Conservation (phyloP, 2,797 vertebrate genomes). For the Crax fasciolata region DNA sequence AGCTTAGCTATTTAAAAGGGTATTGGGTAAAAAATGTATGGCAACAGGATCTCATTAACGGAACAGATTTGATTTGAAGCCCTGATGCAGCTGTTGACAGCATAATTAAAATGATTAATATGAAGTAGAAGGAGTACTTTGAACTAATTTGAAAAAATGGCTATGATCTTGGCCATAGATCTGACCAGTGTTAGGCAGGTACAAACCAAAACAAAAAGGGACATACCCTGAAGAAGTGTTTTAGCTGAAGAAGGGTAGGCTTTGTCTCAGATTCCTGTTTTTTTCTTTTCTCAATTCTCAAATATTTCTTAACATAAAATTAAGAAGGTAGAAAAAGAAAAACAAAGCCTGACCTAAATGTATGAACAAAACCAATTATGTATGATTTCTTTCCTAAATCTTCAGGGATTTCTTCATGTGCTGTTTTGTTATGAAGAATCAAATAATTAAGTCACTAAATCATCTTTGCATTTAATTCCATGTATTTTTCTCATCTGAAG, state of each 20-base stretch:
- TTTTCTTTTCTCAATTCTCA: background rate
- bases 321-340: background rate
- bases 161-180: conserved; percentile 49
- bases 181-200: conserved; percentile 30
- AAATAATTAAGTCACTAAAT: conserved; percentile 1
- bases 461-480: background rate
- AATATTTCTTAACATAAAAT: background rate
- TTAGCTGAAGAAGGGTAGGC: background rate
- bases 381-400: background rate
- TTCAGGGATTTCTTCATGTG: background rate
- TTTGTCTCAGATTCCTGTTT: background rate
- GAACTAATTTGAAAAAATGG: conserved; percentile 75
- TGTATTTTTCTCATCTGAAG: conserved; percentile 5
- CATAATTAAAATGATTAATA: conserved; percentile 84
- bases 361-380: background rate
- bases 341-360: background rate
- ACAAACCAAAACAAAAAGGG: background rate
- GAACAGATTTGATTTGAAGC: conserved; percentile 76
- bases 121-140: conserved; percentile 67
- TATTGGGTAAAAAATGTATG: conserved; percentile 32
- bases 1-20: conserved; percentile 45
- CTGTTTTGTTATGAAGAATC: background rate
- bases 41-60: conserved; percentile 69
- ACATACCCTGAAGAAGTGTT: background rate
- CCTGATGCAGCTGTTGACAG: conserved; percentile 78